Percentiles rank a stretch among this genome's conserved stretches.
Conservation (phyloP, 2,888 invertebrate genomes). For the Drosophila phalerata region DNA sequence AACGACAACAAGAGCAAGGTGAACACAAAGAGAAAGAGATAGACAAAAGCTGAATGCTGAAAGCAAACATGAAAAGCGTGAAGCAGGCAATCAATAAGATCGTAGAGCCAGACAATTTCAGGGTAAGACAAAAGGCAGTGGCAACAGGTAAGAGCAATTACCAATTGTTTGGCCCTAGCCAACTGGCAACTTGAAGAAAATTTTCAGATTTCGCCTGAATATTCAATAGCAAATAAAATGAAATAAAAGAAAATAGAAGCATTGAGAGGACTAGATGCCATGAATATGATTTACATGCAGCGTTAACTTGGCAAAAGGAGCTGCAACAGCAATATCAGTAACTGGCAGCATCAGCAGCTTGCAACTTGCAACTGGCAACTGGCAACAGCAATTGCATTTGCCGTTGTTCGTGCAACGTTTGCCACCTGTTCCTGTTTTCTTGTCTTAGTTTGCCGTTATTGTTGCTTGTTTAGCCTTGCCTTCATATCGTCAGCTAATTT, state of each 20-base stretch:
- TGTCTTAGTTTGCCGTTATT: conserved; percentile 79
- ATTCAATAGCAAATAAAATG: conserved; percentile 65
- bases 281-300: conserved; percentile 76
- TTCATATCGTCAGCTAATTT: conserved; percentile 81
- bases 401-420: conserved; percentile 78
- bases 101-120: conserved; percentile 11
- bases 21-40: conserved; percentile 3
- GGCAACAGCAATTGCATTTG: conserved; percentile 57
- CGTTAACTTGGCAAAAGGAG: conserved; percentile 45
- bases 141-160: conserved; percentile 71
- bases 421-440: conserved; percentile 76
- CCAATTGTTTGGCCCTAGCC: conserved; percentile 56
- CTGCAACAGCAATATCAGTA: conserved; percentile 16
- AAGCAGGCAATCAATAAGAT: conserved; percentile 65
- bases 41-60: not conserved
- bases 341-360: conserved; percentile 25
- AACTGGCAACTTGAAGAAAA: conserved; percentile 30
- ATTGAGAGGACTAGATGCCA: conserved; percentile 29
- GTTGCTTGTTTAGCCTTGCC: conserved; percentile 71
- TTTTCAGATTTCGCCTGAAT: conserved; percentile 48
- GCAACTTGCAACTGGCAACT: too few species aligned
- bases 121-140: conserved; percentile 34
- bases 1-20: conserved; percentile 12
- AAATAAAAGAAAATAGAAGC: conserved; percentile 63
- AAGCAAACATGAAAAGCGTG: conserved; percentile 71